A percentile compares a stretch with the other conserved stretches of the same genome.
phyloP scores from a whole-genome alignment of 2,797 vertebrate species.

The Ctenopoma kingsleyae region DNA sequence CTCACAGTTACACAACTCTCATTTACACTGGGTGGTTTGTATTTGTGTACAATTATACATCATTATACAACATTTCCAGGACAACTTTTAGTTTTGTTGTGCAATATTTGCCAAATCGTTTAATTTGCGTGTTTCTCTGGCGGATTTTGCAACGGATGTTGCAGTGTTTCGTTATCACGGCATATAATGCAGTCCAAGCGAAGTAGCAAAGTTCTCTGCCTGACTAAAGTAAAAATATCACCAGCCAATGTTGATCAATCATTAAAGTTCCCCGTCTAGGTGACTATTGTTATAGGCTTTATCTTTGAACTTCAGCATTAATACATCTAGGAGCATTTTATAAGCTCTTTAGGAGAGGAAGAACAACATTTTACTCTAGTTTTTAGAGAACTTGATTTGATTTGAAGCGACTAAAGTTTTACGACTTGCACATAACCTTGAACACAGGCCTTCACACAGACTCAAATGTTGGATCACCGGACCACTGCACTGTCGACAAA shows the following conservation, averaged over 20 bases:
- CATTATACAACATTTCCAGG: constrained; percentile 29
- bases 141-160: constrained; percentile 58
- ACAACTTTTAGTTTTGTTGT: constrained; percentile 38
- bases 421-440: constrained; percentile 46
- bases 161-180: constrained; percentile 34
- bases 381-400: constrained; percentile 11
- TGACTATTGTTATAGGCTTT: constrained; percentile 34
- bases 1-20: constrained; percentile 66
- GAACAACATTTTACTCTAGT: constrained; percentile 3
- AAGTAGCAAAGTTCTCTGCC: constrained; percentile 48
- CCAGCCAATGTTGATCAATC: constrained; percentile 54
- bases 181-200: constrained; percentile 42
- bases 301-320: constrained; percentile 18
- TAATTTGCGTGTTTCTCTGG: constrained; percentile 19
- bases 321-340: constrained; percentile 22
- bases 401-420: constrained; percentile 30
- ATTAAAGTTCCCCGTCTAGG: constrained; percentile 41
- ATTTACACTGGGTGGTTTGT: constrained; percentile 60
- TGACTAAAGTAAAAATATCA: constrained; percentile 51
- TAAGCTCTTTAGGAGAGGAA: constrained; percentile 4
- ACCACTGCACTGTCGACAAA: constrained; percentile 48
- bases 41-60: constrained; percentile 53
- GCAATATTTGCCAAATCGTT: constrained; percentile 47
- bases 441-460: constrained; percentile 34
- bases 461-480: constrained; percentile 48